Base-by-base conservation (phyloP, 1,140 invertebrate genomes). In the Meloidogyne exigua region DNA sequence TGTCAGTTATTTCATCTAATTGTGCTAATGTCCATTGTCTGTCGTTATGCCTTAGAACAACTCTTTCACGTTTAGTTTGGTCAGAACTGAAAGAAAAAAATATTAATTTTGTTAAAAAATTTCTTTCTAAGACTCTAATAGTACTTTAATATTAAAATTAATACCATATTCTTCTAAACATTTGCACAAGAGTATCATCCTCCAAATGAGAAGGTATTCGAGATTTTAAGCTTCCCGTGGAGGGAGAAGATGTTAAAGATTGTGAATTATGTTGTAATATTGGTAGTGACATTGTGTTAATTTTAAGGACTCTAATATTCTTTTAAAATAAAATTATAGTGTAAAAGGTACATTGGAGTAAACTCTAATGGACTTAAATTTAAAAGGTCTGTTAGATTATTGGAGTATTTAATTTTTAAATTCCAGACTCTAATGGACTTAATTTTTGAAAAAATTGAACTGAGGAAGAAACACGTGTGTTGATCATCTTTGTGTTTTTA, bases 11-110 rank as follows among this genome's bases (percentile, higher is more conserved):
- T 36, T 67, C 44, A 39, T 84, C 82, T 39, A 84, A 77, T 68
- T 85, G 68, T 4, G 23, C 76, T 23, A 84, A 68, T 26, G 82
- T 84, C 83, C 84, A 84, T 57, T 78, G 15, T 12, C 70, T 67
- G 15, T 79, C 73, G 15, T 66, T 73, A 68, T 78, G 68, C 21
- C 73, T 73, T n/a, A 83, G 72, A 15, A 83, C 82, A 39, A 85
- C 62, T n/a, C 39, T 21, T 23, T 77, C 23, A 9, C 81, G 62
- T n/a, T 42, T 32, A 2, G n/a, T 25, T 12, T 83, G 57, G 63
- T 80, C 76, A 23, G 75, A 23, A 32, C 72, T 73, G 18, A 26
- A 18, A 26, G 13, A 18, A 26, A 42, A n/a, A n/a, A n/a, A n/a
- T n/a, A n/a, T n/a, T n/a, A n/a, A n/a, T n/a, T n/a, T n/a, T n/a